These are phyloP conservation scores for Macrosiphum euphorbiae DNA, from an alignment of 2,888 invertebrate genomes.

Conservation along the genomic window DNA sequence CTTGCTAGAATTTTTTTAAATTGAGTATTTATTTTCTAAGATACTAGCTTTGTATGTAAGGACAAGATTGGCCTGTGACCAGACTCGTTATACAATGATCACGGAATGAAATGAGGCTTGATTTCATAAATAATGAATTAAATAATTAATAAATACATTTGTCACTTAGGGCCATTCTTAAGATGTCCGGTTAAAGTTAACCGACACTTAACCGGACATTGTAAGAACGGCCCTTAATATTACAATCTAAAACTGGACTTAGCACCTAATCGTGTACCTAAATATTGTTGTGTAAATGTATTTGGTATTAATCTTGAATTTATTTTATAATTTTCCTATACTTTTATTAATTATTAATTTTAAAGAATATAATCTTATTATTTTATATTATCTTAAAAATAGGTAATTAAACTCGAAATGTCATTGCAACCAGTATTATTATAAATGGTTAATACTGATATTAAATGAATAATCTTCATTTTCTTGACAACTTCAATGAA, in stretches of 20 bases:
- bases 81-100: slow-evolving; percentile 40
- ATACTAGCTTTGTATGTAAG: not conserved
- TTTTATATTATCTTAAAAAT: too few species aligned
- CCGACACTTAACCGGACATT: too few species aligned
- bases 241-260: not conserved
- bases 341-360: not conserved
- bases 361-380: not conserved
- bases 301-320: not conserved
- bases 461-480: not conserved
- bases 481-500: not conserved
- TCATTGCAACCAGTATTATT: not conserved
- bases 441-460: not conserved
- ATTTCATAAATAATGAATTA: not conserved
- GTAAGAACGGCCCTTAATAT: not conserved
- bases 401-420: not conserved
- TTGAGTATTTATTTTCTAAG: slow-evolving; percentile 13
- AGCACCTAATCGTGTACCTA: not conserved
- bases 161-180: not conserved
- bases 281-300: not conserved
- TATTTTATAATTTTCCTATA: not conserved
- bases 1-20: slow-evolving; percentile 23
- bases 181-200: too few species aligned
- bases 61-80: not conserved
- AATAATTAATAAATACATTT: not conserved
- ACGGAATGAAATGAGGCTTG: slow-evolving; percentile 44